Evolutionary conservation across 2,113 vertebrate species (phyloP).

Genomic region (Corythaixoides concolor): DNA sequence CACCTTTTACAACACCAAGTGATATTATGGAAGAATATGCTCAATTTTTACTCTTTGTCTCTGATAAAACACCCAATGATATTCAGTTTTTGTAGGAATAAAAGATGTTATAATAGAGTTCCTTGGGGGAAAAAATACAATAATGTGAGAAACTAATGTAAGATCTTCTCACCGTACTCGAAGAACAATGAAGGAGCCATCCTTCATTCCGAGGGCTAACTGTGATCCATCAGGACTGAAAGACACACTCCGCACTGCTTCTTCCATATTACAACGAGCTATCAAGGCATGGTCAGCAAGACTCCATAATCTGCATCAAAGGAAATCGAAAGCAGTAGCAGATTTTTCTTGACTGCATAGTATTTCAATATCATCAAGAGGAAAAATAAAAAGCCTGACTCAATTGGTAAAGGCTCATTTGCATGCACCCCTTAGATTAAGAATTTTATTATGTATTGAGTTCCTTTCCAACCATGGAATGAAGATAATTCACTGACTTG

Average conservation of each 20-base stretch:
- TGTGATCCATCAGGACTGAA: slow-evolving; percentile 95
- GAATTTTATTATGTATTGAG: neutral
- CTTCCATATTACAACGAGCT: slow-evolving; percentile 97
- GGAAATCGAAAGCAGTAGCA: neutral
- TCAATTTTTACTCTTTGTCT: neutral
- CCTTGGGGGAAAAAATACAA: neutral
- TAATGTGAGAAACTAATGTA: neutral
- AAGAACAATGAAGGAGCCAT: slow-evolving; percentile 97
- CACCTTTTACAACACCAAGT: neutral
- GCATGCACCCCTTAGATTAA: neutral
- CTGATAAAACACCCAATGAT: neutral
- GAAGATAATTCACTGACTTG: neutral
- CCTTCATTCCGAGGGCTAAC: slow-evolving; percentile 95
- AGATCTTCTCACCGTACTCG: slow-evolving; percentile 83
- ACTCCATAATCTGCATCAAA: slow-evolving; percentile 87
- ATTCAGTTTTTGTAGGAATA: neutral
- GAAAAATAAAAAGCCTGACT: neutral
- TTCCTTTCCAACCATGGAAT: neutral
- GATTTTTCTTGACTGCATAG: neutral
- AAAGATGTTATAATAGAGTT: neutral
- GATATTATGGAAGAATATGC: neutral
- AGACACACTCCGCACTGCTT: slow-evolving; percentile 89
- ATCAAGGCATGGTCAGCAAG: slow-evolving; percentile 92
- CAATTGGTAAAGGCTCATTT: neutral
- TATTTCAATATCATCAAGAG: neutral